Evolutionary conservation across 2,888 invertebrate genomes (phyloP).

Genomic region (Chrysodeixis includens): DNA sequence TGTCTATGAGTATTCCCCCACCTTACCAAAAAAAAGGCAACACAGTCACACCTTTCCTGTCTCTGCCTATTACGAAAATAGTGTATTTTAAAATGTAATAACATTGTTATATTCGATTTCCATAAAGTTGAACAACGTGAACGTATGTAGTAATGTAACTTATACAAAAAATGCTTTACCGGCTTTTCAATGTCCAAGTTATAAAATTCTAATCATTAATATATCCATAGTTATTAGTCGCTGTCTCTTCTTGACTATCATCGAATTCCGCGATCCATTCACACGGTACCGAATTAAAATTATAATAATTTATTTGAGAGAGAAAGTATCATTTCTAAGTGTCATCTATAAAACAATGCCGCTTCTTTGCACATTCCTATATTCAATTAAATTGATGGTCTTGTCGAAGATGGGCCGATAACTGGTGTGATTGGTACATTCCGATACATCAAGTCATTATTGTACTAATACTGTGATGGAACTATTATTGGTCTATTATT

Average conservation of each 20-base stretch:
- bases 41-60: too few relatives aligned
- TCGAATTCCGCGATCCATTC: not conserved
- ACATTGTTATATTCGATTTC: too few relatives aligned
- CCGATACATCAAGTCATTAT: not conserved
- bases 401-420: slow-evolving; percentile 17
- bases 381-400: slow-evolving; percentile 39
- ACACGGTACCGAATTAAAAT: slow-evolving; percentile 16
- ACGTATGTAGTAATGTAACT: too few relatives aligned
- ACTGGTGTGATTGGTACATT: slow-evolving; percentile 29
- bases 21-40: too few relatives aligned
- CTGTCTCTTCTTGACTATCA: not conserved
- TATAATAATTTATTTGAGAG: slow-evolving; percentile 33
- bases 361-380: slow-evolving; percentile 35
- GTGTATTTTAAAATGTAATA: too few relatives aligned
- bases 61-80: too few relatives aligned
- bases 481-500: too few relatives aligned
- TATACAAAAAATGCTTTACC: not conserved
- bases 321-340: slow-evolving; percentile 41
- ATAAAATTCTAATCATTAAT: not conserved
- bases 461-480: not conserved
- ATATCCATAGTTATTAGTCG: not conserved
- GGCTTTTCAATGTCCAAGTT: not conserved
- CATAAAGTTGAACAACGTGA: too few relatives aligned
- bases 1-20: too few relatives aligned
- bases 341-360: slow-evolving; percentile 44